Percentiles rank a stretch among this genome's conserved stretches.
Conservation (phyloP, 2,113 vertebrate species). For the Myotis brandtii region DNA sequence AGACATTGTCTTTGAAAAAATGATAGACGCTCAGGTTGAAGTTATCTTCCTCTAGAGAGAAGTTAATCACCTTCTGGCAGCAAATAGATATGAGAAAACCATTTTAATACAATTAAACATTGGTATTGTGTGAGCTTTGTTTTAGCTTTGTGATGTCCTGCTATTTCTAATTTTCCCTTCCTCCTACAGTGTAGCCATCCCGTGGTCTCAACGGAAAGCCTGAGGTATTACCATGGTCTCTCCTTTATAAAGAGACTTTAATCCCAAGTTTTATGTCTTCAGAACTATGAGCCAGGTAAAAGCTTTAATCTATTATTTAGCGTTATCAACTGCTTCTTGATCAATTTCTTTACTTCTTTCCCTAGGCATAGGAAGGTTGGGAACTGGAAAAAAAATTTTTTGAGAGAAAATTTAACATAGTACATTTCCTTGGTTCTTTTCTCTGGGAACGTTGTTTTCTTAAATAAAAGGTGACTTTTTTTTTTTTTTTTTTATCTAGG, state of each 20-base stretch:
- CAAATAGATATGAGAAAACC: neutral
- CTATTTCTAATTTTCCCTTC: neutral
- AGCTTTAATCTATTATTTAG: neutral
- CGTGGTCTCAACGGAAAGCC: neutral
- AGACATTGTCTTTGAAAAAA: constrained; percentile 27
- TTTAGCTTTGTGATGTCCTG: neutral
- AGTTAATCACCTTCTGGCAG: constrained; percentile 35
- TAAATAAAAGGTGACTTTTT: neutral
- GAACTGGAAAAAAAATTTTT: neutral
- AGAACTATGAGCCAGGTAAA: neutral
- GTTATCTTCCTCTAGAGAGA: constrained; percentile 16
- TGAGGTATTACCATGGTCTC: neutral
- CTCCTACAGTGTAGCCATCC: neutral
- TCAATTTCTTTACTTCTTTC: neutral
- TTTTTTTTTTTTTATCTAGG: neutral
- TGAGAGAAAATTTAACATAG: neutral
- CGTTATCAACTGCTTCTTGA: neutral
- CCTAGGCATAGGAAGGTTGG: neutral
- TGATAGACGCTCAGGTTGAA: constrained; percentile 1
- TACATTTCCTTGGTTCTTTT: neutral
- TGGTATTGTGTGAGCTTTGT: neutral
- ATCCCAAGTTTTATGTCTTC: neutral
- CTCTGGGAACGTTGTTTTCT: neutral
- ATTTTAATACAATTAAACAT: neutral
- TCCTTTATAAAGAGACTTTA: neutral